Base-by-base conservation (phyloP, 2,113 vertebrate genomes). In the Chlamydotis undulata region DNA sequence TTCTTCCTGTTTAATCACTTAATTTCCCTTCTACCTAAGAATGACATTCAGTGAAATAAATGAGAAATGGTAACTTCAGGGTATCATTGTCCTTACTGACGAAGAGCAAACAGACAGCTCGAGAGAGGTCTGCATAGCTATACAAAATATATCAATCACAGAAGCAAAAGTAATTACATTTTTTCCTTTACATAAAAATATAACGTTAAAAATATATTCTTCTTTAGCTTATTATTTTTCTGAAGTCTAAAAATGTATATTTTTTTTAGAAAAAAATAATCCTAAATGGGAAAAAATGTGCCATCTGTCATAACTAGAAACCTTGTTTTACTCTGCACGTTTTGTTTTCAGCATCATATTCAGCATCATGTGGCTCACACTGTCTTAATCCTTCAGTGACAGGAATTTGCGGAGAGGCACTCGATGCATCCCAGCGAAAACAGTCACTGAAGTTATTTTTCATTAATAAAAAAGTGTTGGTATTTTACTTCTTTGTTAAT, bases 1-100 rank as follows among this genome's bases (percentile, higher is more conserved):
- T 31, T 89, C 65, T 79, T 95, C 74, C 89, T 83, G 28, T 73
- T 94, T 97, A 96, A 95, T 95, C 90, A 76, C 86, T 94, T 94
- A 85, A 80, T 97, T 95, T 95, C 37, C 61, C 94, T 89, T 83
- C 69, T 75, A 95, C 86, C 71, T 93, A 77, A 78, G 86, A 93
- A 59, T 89, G 90, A 79, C 95, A 91, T 95, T 94, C 31, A 89
- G 33, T 61, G 61, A 93, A 94, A 79, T 24, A 91, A 89, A 84
- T 92, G 80, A 95, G 86, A 83, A 75, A 93, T 84, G 19, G 12
- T 71, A 93, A 86, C 83, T 93, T 86, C 18, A 79, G 65, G 61
- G 76, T 85, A 69, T 87, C 65, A 59, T 79, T 84, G 73, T 90
- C 69, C 90, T 87, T 69, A 50, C 41, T 70, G 83, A 43, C 39